Percentiles rank a stretch among this genome's conserved stretches.
phyloP scores from a whole-genome alignment of 2,113 vertebrate genomes.

The Zingel zingel region DNA sequence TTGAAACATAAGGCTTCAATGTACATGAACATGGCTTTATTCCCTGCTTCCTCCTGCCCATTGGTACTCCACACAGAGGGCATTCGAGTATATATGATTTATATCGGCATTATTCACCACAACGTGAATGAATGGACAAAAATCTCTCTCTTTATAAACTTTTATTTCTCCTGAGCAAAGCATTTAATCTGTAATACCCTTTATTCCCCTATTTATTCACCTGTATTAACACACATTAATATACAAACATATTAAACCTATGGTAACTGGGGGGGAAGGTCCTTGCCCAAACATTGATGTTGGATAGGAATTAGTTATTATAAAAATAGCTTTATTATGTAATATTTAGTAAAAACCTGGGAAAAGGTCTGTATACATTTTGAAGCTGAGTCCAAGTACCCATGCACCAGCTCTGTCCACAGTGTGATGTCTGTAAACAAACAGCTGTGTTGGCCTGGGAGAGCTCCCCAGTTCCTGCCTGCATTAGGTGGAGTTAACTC shows the following conservation, averaged over 20 bases:
- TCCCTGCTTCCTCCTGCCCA: background rate
- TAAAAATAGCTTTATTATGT: slow-evolving; percentile 17
- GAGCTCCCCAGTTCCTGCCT: slow-evolving; percentile 73
- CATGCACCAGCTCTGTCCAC: slow-evolving; percentile 56
- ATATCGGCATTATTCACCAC: background rate
- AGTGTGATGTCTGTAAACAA: slow-evolving; percentile 77
- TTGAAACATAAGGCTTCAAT: background rate
- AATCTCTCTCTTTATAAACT: background rate
- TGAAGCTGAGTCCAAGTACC: slow-evolving; percentile 55
- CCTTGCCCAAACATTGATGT: background rate
- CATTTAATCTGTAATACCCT: slow-evolving; percentile 9
- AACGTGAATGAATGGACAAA: background rate
- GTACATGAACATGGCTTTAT: background rate
- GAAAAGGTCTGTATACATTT: slow-evolving; percentile 46
- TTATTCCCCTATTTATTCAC: background rate
- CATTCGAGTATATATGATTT: background rate
- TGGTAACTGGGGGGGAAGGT: background rate
- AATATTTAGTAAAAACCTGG: slow-evolving; percentile 18
- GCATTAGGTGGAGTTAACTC: slow-evolving; percentile 82
- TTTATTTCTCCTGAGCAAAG: background rate
- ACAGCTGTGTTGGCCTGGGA: slow-evolving; percentile 78
- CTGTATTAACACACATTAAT: background rate
- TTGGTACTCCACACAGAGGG: background rate
- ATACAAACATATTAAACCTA: background rate
- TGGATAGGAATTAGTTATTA: background rate